Conservation (phyloP, 2,888 invertebrate genomes). For the Ochlodes sylvanus region DNA sequence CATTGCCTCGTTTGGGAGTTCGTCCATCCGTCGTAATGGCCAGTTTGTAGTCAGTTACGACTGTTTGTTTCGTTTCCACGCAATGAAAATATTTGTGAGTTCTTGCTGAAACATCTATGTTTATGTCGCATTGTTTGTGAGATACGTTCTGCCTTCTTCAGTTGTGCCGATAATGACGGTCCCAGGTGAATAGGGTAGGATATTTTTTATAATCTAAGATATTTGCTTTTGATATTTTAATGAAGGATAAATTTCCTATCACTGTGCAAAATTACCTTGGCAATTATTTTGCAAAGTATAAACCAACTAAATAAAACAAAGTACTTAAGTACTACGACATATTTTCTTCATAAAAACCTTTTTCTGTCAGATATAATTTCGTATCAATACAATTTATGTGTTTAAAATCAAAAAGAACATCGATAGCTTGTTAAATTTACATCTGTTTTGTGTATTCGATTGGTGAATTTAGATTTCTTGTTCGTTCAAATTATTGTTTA, state of each 20-base stretch:
- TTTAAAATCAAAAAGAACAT: not conserved
- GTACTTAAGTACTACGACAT: not conserved
- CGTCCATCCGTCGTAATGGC: slow-evolving; percentile 51
- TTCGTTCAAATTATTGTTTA: slow-evolving; percentile 1
- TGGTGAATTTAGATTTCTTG: not conserved
- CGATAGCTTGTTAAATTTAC: not conserved
- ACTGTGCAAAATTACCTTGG: too few relatives aligned
- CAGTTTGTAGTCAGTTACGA: slow-evolving; percentile 65
- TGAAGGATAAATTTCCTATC: too few relatives aligned
- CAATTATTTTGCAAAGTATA: too few relatives aligned
- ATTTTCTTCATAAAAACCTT: not conserved
- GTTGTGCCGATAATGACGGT: not conserved
- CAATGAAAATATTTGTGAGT: slow-evolving; percentile 63
- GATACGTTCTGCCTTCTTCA: slow-evolving; percentile 57
- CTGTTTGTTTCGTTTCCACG: slow-evolving; percentile 61
- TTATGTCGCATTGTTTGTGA: slow-evolving; percentile 74
- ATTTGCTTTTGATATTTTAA: too few relatives aligned
- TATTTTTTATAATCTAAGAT: not conserved
- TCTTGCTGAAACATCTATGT: slow-evolving; percentile 62
- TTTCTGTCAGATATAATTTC: not conserved
- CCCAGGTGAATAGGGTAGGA: not conserved
- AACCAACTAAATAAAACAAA: too few relatives aligned
- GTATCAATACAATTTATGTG: not conserved
- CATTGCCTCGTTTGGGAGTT: slow-evolving; percentile 46
- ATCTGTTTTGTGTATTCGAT: not conserved